A percentile compares a stretch with the other conserved stretches of the same genome.
Evolutionary conservation across 2,797 vertebrate species (phyloP).

Genomic region (Synanceia verrucosa): DNA sequence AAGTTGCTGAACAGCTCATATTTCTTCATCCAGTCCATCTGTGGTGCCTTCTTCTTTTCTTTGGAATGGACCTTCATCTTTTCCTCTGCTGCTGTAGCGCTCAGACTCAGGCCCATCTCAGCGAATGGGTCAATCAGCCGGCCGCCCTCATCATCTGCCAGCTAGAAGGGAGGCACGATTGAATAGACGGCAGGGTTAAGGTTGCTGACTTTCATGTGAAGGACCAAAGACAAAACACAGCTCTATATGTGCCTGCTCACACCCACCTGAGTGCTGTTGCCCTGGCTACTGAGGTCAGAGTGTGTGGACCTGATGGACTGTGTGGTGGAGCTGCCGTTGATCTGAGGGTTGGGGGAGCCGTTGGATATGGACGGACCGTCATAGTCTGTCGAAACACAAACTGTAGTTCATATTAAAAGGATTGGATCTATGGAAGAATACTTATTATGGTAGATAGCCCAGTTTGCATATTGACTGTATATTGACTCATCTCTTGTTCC

Average conservation of each 20-base stretch:
- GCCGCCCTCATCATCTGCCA: slow-evolving; percentile 71
- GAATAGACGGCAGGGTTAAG: slow-evolving; percentile 1
- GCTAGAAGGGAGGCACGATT: slow-evolving; percentile 38
- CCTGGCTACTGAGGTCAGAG: slow-evolving; percentile 85
- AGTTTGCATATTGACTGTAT: too few species aligned
- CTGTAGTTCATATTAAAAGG: neutral
- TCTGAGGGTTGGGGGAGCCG: slow-evolving; percentile 87
- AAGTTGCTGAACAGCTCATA: slow-evolving; percentile 98
- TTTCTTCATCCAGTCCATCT: slow-evolving; percentile 99
- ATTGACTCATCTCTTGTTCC: too few species aligned
- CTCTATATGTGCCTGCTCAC: neutral
- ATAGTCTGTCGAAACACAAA: slow-evolving; percentile 68
- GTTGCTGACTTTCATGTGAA: slow-evolving; percentile 9
- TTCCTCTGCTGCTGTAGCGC: slow-evolving; percentile 93
- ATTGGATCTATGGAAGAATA: too few species aligned
- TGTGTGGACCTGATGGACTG: slow-evolving; percentile 85
- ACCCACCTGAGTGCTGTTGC: slow-evolving; percentile 85
- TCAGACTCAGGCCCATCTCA: slow-evolving; percentile 91
- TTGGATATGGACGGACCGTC: slow-evolving; percentile 89
- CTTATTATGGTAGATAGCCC: too few species aligned
- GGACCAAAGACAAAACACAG: slow-evolving; percentile 2
- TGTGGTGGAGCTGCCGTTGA: slow-evolving; percentile 89
- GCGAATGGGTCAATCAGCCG: slow-evolving; percentile 87
- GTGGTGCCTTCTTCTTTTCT: slow-evolving; percentile 91
- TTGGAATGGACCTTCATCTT: slow-evolving; percentile 94